Conservation (phyloP, 2,888 invertebrate genomes). For the Glaucopsyche alexis region DNA sequence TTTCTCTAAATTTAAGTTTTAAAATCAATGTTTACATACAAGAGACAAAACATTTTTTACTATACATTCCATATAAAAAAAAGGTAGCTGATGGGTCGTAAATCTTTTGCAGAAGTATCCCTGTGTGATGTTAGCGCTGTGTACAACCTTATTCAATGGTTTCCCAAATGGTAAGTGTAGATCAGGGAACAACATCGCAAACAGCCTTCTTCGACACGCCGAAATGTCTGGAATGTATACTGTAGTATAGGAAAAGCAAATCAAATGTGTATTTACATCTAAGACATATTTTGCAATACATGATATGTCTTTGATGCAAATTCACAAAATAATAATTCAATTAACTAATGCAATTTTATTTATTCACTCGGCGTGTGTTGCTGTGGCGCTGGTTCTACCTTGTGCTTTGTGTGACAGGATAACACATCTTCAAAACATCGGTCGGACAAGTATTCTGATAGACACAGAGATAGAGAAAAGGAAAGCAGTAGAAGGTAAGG, state of each 20-base stretch:
- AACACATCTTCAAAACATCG: constrained; percentile 79
- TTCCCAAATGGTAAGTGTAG: constrained; percentile 84
- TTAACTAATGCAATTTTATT: constrained; percentile 77
- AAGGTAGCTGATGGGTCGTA: constrained; percentile 84
- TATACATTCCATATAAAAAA: constrained; percentile 57
- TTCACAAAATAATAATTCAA: constrained; percentile 59
- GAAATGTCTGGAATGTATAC: constrained; percentile 50
- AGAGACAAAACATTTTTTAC: constrained; percentile 45
- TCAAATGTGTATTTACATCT: constrained; percentile 63
- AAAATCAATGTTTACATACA: constrained; percentile 46
- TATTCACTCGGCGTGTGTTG: constrained; percentile 80
- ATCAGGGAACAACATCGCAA: constrained; percentile 67
- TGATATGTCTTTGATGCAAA: constrained; percentile 55
- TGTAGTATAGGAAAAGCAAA: constrained; percentile 64
- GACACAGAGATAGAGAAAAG: constrained; percentile 72
- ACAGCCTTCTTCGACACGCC: constrained; percentile 59
- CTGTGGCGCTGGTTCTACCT: constrained; percentile 81
- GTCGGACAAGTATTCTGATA: constrained; percentile 78
- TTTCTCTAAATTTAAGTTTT: constrained; percentile 52
- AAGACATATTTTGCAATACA: constrained; percentile 41
- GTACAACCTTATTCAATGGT: constrained; percentile 82
- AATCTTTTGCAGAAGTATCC: constrained; percentile 89
- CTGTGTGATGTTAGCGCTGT: constrained; percentile 84
- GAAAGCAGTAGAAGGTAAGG: constrained; percentile 65
- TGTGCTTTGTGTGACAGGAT: constrained; percentile 82